Evolutionary conservation across 2,797 vertebrate species (phyloP).

Genomic region (Tamandua tetradactyla): DNA sequence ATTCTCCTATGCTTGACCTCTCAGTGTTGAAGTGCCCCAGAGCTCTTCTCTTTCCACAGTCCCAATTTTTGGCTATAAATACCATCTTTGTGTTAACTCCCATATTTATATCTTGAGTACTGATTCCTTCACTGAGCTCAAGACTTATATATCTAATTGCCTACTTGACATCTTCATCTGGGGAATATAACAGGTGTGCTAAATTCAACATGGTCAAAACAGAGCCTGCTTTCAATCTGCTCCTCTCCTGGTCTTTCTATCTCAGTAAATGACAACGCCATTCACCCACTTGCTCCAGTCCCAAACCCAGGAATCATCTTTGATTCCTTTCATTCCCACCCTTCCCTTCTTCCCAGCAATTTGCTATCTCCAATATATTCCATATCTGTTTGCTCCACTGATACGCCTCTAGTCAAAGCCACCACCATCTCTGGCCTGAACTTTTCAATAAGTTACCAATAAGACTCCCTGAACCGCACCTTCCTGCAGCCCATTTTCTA

Average conservation of each 20-base stretch:
- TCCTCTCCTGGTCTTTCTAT: background rate
- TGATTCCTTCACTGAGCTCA: background rate
- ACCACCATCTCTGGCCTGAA: too few species aligned
- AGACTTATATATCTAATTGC: background rate
- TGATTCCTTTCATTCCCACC: background rate
- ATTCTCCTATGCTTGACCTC: background rate
- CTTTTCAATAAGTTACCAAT: background rate
- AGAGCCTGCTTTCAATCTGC: too few species aligned
- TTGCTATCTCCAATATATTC: background rate
- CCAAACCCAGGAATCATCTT: too few species aligned
- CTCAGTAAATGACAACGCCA: background rate
- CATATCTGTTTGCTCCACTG: background rate
- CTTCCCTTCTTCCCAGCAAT: background rate
- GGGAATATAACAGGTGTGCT: background rate
- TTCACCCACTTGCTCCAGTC: background rate
- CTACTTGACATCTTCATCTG: background rate
- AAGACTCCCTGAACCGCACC: background rate
- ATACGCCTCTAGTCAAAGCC: background rate
- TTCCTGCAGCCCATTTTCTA: background rate
- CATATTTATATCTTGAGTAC: background rate
- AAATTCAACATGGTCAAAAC: too few species aligned
- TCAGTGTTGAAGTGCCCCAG: background rate
- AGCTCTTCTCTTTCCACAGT: background rate
- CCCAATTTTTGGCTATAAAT: background rate
- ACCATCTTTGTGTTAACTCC: background rate